Evolutionary conservation across 1,140 invertebrate genomes (phyloP).

Genomic region (Drosophila dunni): DNA sequence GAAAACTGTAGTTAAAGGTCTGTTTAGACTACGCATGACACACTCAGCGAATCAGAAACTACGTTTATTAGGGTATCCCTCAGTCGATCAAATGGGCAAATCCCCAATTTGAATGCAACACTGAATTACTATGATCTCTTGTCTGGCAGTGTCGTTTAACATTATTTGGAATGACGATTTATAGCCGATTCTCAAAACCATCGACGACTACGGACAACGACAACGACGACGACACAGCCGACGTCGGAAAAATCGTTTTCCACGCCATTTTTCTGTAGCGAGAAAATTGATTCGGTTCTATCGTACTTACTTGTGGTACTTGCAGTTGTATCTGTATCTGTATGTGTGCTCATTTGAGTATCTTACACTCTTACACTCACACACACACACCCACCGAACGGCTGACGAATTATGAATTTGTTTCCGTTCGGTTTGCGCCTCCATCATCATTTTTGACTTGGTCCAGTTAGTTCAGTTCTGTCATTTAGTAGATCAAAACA

Average conservation of each 20-base stretch:
- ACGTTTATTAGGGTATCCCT: not conserved
- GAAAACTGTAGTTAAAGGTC: no score
- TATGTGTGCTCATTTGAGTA: not conserved
- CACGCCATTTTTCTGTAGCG: slow-evolving; percentile 46
- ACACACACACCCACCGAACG: not conserved
- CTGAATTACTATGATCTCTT: slow-evolving; percentile 12
- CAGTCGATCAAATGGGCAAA: not conserved
- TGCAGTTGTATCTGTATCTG: slow-evolving; percentile 4
- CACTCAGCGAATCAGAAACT: no score
- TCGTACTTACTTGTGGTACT: slow-evolving; percentile 42
- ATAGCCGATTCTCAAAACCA: slow-evolving; percentile 70
- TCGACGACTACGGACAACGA: slow-evolving; percentile 3
- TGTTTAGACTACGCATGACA: no score
- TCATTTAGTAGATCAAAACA: slow-evolving; percentile 67
- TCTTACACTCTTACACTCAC: slow-evolving; percentile 19
- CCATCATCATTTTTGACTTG: slow-evolving; percentile 62
- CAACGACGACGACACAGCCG: not conserved
- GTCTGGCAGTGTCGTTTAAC: slow-evolving; percentile 16
- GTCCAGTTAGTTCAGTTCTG: slow-evolving; percentile 69
- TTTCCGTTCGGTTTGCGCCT: slow-evolving; percentile 60
- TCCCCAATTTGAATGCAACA: not conserved
- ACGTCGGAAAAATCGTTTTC: slow-evolving; percentile 48
- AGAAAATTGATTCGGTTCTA: slow-evolving; percentile 52
- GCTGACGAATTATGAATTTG: slow-evolving; percentile 48
- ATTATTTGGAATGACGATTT: slow-evolving; percentile 52